Percentiles rank a stretch among this genome's conserved stretches.
These are phyloP conservation scores for Oligia strigilis DNA, from an alignment of 2,888 invertebrate genomes.

Conservation along the genomic window DNA sequence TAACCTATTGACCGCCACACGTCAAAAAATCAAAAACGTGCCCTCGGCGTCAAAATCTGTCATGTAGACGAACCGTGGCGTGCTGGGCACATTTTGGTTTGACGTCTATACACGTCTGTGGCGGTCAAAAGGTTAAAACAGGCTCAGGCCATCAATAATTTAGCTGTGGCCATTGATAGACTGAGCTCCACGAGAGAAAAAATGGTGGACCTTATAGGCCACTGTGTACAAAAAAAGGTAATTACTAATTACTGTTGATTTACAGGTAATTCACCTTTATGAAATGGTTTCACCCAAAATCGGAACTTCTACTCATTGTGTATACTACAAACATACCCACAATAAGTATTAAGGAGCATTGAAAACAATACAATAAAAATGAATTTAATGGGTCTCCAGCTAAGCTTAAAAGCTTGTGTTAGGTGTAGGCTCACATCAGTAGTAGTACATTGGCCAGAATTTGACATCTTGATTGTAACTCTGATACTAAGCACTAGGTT, in stretches of 20 bases:
- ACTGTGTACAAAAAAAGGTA: background rate
- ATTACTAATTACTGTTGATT: constrained; percentile 10
- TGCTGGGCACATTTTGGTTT: no score
- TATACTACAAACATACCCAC: constrained; percentile 8
- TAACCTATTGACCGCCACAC: no score
- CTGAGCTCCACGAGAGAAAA: constrained; percentile 10
- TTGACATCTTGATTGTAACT: constrained; percentile 9
- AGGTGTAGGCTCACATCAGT: background rate
- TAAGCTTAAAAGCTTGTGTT: constrained; percentile 2
- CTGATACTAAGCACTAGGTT: background rate
- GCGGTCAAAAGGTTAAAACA: no score
- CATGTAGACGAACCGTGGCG: no score
- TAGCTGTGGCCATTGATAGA: background rate
- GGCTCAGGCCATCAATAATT: background rate
- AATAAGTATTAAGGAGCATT: background rate
- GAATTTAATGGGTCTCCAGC: background rate
- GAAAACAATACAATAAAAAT: background rate
- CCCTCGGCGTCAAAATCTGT: no score
- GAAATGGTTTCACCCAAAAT: background rate
- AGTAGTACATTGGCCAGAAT: constrained; percentile 4
- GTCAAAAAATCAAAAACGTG: no score
- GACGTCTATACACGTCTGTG: no score
- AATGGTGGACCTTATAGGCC: constrained; percentile 8
- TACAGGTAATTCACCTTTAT: background rate
- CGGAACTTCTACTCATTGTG: constrained; percentile 7